phyloP scores from a whole-genome alignment of 1,140 invertebrate genomes.

The Brachionus asplanchnoidis region DNA sequence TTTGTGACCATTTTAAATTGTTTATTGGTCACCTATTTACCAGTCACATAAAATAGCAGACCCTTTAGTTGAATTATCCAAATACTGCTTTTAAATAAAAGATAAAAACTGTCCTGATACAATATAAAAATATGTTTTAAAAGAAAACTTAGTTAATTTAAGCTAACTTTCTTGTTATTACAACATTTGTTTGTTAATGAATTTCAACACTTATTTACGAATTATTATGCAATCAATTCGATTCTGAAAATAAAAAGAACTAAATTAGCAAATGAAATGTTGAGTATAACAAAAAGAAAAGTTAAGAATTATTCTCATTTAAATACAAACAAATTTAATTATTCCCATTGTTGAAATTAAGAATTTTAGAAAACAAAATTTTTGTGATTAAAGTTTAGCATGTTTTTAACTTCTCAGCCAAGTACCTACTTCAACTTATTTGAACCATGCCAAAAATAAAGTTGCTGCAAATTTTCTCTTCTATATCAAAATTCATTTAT shows the following conservation, averaged over 20 bases:
- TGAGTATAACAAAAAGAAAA: not conserved
- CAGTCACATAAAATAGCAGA: too few species aligned
- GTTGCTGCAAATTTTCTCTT: not conserved
- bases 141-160: not conserved
- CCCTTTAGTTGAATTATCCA: too few species aligned
- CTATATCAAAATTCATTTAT: not conserved
- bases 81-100: too few species aligned
- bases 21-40: too few species aligned
- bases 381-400: constrained; percentile 20
- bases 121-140: not conserved
- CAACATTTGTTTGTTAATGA: not conserved
- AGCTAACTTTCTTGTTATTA: not conserved
- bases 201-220: not conserved
- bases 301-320: not conserved
- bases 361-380: not conserved
- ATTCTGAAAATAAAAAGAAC: not conserved
- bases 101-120: not conserved
- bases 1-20: too few species aligned
- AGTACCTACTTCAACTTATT: not conserved
- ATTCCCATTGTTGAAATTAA: not conserved
- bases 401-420: not conserved
- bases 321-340: not conserved
- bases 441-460: not conserved
- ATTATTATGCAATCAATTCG: not conserved
- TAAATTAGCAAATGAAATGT: not conserved